phyloP scores from a whole-genome alignment of 1,140 invertebrate genomes.

The Musca domestica region DNA sequence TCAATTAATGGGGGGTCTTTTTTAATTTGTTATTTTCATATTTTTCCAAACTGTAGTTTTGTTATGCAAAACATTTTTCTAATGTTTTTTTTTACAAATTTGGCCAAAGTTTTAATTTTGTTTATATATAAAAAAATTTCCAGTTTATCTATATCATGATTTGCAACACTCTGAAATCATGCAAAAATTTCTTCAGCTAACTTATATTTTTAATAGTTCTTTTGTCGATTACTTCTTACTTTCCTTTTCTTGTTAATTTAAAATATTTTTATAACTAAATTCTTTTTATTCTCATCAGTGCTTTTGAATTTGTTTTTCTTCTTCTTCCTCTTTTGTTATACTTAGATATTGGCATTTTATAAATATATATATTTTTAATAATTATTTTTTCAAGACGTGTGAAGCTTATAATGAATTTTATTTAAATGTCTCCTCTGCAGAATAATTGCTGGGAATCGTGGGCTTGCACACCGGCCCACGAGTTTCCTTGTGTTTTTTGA shows the following conservation, averaged over 20 bases:
- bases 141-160: no score
- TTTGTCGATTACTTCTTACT: background rate
- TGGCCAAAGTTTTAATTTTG: background rate
- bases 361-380: constrained; percentile 24
- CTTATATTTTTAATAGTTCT: constrained; percentile 2
- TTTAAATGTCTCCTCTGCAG: background rate
- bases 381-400: background rate
- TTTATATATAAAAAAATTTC: background rate
- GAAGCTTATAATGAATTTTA: background rate
- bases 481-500: background rate
- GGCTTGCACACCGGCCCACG: no score
- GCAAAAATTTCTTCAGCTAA: background rate
- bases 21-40: no score
- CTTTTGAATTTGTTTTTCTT: no score
- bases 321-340: constrained; percentile 3
- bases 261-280: constrained; percentile 12
- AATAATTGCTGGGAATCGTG: background rate
- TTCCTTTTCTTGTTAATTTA: background rate
- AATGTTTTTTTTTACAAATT: constrained; percentile 5
- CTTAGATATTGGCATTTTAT: constrained; percentile 12
- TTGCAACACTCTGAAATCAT: no score
- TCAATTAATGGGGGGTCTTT: background rate
- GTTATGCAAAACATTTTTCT: background rate
- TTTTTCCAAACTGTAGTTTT: background rate
- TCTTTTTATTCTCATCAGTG: constrained; percentile 18